A percentile compares a stretch with the other conserved stretches of the same genome.
These are phyloP conservation scores for Corapipo altera DNA, from an alignment of 2,113 vertebrate species.

Conservation along the genomic window DNA sequence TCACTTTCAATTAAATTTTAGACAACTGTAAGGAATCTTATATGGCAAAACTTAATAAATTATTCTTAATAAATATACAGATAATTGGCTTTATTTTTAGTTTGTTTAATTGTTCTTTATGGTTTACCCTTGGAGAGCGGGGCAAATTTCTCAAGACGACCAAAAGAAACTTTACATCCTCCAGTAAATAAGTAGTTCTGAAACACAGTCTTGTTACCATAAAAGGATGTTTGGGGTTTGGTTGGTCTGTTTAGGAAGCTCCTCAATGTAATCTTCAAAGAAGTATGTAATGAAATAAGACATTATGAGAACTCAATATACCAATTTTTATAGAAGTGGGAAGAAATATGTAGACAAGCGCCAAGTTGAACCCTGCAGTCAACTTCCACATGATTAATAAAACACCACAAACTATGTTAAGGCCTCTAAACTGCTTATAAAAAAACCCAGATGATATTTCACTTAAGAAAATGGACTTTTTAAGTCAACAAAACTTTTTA, in stretches of 20 bases:
- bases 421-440: not conserved
- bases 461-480: not conserved
- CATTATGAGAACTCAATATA: not conserved
- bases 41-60: not conserved
- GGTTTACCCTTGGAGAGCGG: not conserved
- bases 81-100: not conserved
- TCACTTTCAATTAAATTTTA: not conserved
- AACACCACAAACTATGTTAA: accelerated
- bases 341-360: not conserved
- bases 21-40: not conserved
- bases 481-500: not conserved
- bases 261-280: not conserved
- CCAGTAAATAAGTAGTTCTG: not conserved
- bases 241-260: not conserved
- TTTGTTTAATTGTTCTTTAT: not conserved
- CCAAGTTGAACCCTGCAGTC: not conserved
- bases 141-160: not conserved
- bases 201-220: not conserved
- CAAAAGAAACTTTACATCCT: not conserved
- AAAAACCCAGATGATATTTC: not conserved
- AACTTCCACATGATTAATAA: not conserved
- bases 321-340: not conserved
- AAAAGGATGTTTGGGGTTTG: not conserved
- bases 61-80: not conserved
- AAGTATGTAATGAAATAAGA: not conserved